Base-by-base conservation (phyloP, 2,888 invertebrate species). In the Phrixothrix hirtus region DNA sequence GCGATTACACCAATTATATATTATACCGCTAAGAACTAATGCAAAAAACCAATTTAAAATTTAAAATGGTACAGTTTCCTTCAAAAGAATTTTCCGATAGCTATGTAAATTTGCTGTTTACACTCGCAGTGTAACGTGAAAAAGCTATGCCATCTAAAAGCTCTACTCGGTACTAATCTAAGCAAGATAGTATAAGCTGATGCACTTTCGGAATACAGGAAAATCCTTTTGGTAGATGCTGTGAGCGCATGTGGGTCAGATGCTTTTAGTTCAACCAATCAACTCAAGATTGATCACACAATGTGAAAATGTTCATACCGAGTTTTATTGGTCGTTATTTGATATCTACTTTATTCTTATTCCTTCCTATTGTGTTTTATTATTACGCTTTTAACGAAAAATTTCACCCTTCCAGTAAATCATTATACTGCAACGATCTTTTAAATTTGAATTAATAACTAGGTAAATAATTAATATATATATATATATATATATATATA, bases 201-300 rank as follows among this genome's bases (percentile, higher is more conserved):
- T 48, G 48, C 48, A 48, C 48, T 48, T 41, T 41, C 41, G 31
- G 39, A 32, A 41, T 39, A 50, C 51, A 55, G 36, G 30, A 34
- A 41, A 53, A 46, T 45, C 50, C 50, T 51, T 41, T 51, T 46
- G 41, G 36, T 37, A 41, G 49, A 34, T 30, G 25, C 54, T 42
- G 31, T 25, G 37, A 43, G 43, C 36, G 38, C 44, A 45, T 45
- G 51, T 45, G 44, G 45, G 45, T 51, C 44, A 39, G 44, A 26
- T 44, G 51, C 51, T 51, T 51, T 51, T 51, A 51, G 44, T 38
- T 38, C 32, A 32, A 12, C 38, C 45, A 54, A 57, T 53, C 56
- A 45, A 38, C 42, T 30, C 29, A 53, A 59, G 57, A 55, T 58
- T 59, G 55, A 55, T 57, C 59, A 55, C 55, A 46, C 56, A 47